Conservation (phyloP, 2,113 vertebrate genomes). For the Hippopotamus amphibius region DNA sequence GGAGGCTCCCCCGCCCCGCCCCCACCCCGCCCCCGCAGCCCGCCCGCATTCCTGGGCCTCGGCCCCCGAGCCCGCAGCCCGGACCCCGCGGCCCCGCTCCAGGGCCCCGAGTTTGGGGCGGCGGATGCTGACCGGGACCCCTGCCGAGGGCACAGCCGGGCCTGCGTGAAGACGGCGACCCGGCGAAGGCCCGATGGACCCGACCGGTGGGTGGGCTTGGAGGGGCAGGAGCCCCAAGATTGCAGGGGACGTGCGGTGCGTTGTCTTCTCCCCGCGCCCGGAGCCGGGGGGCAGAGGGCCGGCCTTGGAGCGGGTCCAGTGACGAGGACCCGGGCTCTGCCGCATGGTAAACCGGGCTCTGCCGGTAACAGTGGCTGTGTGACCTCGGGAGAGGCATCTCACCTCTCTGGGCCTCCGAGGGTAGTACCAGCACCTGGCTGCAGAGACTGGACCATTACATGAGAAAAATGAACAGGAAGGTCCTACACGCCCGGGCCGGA, state of each 20-base stretch:
- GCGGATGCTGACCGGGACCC: background rate
- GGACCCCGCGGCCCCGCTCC: background rate
- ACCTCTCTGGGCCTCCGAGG: background rate
- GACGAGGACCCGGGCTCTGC: background rate
- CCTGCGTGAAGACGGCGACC: background rate
- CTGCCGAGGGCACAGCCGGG: background rate
- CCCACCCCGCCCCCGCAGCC: constrained; percentile 45
- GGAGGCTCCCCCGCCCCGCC: constrained; percentile 36
- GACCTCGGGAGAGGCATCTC: background rate
- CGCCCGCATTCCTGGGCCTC: constrained; percentile 73
- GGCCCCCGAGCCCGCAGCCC: background rate
- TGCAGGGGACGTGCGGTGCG: background rate
- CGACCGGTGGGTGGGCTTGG: background rate
- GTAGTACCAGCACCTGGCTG: background rate
- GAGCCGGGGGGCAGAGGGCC: background rate
- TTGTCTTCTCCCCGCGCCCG: background rate
- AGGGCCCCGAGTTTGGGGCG: background rate
- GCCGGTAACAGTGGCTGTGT: background rate
- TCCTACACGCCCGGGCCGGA: background rate
- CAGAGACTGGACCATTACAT: background rate
- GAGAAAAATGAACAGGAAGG: background rate
- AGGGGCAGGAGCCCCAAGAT: background rate
- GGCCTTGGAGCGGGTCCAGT: background rate
- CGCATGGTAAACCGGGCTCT: background rate
- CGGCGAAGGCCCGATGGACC: no score